Evolutionary conservation across 2,888 invertebrate genomes (phyloP), one percentile per base, ranked within the genome.

Genomic region (Scaptomyza parva): DNA sequence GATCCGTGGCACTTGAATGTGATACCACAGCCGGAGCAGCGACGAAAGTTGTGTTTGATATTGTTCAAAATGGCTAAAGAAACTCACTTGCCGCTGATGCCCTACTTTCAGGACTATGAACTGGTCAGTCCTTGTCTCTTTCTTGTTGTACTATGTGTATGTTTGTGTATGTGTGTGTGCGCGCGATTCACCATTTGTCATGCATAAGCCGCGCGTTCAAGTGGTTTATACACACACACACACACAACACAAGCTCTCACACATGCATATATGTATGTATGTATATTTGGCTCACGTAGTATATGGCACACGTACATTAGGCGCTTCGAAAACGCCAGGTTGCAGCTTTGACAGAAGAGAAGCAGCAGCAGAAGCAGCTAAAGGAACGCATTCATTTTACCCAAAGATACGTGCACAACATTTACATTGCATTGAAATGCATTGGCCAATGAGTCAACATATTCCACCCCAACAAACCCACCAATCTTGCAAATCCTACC

Each of bases 21-120:
- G 2, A 89, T 96, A 69, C 94, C 94, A 84, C 92, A 93, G 68
- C 93, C 94, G 77, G 96, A 96, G 90, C 93, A 94, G 82, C 93
- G 95, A 18, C 93, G 95, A 24, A 93, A 94, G 28, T 92, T 96
- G 9, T 94, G 94, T 91, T 92, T 96, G 60, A 92, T 96, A 60
- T 92, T 96, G 5, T 94, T 95, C 57, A 96, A 96, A 92, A 95
- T 96, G 66, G 95, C 96, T 0, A 93, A 94, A 35, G 84, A 92
- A 74, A 91, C 94, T 3, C 93, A 95, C 78, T 90, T 96, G 33
- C 93, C 95, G 0, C 91, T 96, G 50, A 92, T 93, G 75, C 96
- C 96, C 0, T 96, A 95, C 91, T 92, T 92, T 74, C 91, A 92
- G 76, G 92, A 92, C 53, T 92, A 92, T 70, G 92, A 92, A 70